Evolutionary conservation across 2,888 invertebrate species (phyloP).

Genomic region (Andrena dorsata): DNA sequence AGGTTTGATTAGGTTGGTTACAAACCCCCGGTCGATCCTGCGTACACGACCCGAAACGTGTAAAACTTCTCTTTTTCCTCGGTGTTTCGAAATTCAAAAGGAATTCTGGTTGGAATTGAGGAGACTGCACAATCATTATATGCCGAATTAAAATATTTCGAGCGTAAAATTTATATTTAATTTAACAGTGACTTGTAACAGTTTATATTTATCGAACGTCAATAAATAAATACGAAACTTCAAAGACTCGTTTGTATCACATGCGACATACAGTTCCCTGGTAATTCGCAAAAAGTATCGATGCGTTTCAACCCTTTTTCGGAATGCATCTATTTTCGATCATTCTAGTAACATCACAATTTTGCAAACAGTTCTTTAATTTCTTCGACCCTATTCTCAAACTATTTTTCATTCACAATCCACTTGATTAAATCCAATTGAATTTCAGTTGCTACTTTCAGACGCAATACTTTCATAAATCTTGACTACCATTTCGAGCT

Average conservation of each 20-base stretch:
- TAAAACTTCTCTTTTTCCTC: conserved; percentile 58
- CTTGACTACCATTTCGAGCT: too few relatives aligned
- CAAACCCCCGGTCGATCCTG: conserved; percentile 60
- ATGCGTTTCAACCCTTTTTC: background rate
- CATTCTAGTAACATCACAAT: background rate
- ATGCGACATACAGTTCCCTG: background rate
- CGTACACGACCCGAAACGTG: conserved; percentile 50
- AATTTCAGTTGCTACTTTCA: too few relatives aligned
- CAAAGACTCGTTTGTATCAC: background rate
- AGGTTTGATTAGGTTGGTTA: conserved; percentile 74
- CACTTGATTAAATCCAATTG: conserved; percentile 1
- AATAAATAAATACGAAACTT: conserved; percentile 1
- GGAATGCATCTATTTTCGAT: background rate
- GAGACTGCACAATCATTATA: conserved; percentile 43
- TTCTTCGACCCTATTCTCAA: background rate
- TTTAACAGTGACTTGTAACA: background rate
- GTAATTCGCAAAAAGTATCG: background rate
- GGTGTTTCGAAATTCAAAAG: conserved; percentile 28
- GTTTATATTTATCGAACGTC: background rate
- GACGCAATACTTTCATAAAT: too few relatives aligned
- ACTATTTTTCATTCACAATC: background rate
- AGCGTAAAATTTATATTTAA: conserved; percentile 4
- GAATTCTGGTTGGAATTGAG: background rate
- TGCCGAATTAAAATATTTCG: background rate
- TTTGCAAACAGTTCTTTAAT: background rate